Conservation (phyloP, 2,888 invertebrate species). For the Barypeithes pellucidus region DNA sequence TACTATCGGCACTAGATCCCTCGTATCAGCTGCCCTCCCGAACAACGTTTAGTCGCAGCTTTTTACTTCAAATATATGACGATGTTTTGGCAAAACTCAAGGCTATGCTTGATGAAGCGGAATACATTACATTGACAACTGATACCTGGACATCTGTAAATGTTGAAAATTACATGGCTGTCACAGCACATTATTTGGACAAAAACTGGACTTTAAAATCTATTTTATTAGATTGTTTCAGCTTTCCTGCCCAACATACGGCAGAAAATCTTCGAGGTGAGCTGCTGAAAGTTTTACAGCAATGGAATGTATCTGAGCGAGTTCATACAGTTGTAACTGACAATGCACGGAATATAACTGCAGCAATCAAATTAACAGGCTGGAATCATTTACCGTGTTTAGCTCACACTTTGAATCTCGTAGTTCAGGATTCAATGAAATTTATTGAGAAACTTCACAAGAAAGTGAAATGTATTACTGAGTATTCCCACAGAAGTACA, state of each 20-base stretch:
- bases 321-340: slow-evolving; percentile 38
- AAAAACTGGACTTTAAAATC: slow-evolving; percentile 35
- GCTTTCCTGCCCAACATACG: slow-evolving; percentile 33
- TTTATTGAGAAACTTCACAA: slow-evolving; percentile 24
- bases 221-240: slow-evolving; percentile 42
- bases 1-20: slow-evolving; percentile 53
- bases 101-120: slow-evolving; percentile 14
- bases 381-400: slow-evolving; percentile 48
- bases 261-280: slow-evolving; percentile 42
- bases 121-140: slow-evolving; percentile 38
- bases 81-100: slow-evolving; percentile 28
- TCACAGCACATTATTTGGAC: slow-evolving; percentile 48
- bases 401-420: slow-evolving; percentile 47
- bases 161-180: slow-evolving; percentile 46
- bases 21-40: slow-evolving; percentile 54
- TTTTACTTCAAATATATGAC: slow-evolving; percentile 53
- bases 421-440: slow-evolving; percentile 35
- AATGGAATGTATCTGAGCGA: slow-evolving; percentile 46
- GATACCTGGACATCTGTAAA: slow-evolving; percentile 51
- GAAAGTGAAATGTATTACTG: slow-evolving; percentile 43
- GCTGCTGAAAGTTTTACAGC: slow-evolving; percentile 17
- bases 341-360: slow-evolving; percentile 47
- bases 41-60: slow-evolving; percentile 52
- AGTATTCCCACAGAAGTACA: slow-evolving; percentile 49
- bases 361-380: slow-evolving; percentile 27